phyloP scores from a whole-genome alignment of 2,797 vertebrate species.

The Sitta carolinensis region DNA sequence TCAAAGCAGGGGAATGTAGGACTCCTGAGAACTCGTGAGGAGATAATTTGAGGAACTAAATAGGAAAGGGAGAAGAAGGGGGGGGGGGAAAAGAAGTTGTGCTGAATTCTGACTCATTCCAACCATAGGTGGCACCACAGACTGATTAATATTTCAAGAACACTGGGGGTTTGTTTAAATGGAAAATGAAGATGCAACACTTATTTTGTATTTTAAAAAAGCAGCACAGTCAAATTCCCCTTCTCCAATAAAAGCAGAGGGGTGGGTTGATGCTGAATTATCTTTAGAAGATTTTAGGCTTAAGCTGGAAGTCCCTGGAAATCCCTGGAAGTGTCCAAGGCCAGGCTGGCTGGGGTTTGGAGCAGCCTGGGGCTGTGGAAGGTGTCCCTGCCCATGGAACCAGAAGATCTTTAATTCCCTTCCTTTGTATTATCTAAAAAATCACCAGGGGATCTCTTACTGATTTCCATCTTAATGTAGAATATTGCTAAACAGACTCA shows the following conservation, averaged over 20 bases:
- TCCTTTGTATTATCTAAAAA: background rate
- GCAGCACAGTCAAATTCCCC: background rate
- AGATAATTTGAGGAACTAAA: background rate
- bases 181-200: background rate
- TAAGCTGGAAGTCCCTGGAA: background rate
- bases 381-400: background rate
- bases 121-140: conserved; percentile 55
- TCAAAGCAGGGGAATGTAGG: background rate
- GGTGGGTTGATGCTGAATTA: background rate
- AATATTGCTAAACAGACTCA: background rate
- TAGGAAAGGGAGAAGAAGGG: fast-evolving
- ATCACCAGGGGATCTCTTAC: fast-evolving
- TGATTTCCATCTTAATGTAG: background rate
- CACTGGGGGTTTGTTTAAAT: background rate
- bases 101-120: background rate
- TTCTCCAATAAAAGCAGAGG: background rate
- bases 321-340: background rate
- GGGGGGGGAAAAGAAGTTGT: fast-evolving
- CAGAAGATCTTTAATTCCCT: background rate
- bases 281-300: background rate
- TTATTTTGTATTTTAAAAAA: background rate
- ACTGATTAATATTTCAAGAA: background rate
- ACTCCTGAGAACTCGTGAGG: background rate
- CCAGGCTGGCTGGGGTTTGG: background rate
- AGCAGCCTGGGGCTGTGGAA: background rate